Evolutionary conservation across 2,888 invertebrate species (phyloP), one percentile per base, ranked within the genome.

Genomic region (Apotomis turbidana): DNA sequence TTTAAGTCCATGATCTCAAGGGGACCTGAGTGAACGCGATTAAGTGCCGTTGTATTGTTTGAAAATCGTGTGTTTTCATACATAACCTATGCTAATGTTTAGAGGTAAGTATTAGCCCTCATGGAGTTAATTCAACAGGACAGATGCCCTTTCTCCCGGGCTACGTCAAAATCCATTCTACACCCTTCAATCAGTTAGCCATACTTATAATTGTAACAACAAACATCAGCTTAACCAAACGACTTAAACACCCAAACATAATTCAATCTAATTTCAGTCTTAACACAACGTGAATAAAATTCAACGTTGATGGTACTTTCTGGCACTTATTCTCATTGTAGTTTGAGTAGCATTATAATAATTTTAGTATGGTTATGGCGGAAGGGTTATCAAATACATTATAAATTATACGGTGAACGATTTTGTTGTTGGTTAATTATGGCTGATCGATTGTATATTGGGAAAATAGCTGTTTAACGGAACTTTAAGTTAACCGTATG

Each of bases 361-460:
- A 13, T 36, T 44, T 63, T 58, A 59, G 58, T 72, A 71, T 27
- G 59, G 58, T 58, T 27, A 62, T 62, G 67, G 58, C 44, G 63
- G 58, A 72, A 72, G 72, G 63, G 72, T 72, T 72, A 63, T 62
- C 62, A 57, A 13, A 68, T 68, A 68, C 49, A 72, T 72, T 68
- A 72, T 58, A 72, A 46, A 58, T 68, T 68, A 62, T 13, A 72
- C 68, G 72, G 58, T 41, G 63, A 44, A 52, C 38, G 72, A 27
- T 62, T 68, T 27, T 15, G 51, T 72, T 72, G 62, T 68, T 68
- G 51, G 49, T 8, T 57, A 36, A 68, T 72, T 72, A 54, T 59
- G 49, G 68, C 62, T 59, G 58, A 72, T 63, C 62, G 71, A 61
- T 36, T 13, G 61, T 54, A 41, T 51, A 59, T 67, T 57, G 57